A percentile compares a stretch with the other conserved stretches of the same genome.
phyloP scores from a whole-genome alignment of 2,113 vertebrate genomes.

The Struthidea cinerea region DNA sequence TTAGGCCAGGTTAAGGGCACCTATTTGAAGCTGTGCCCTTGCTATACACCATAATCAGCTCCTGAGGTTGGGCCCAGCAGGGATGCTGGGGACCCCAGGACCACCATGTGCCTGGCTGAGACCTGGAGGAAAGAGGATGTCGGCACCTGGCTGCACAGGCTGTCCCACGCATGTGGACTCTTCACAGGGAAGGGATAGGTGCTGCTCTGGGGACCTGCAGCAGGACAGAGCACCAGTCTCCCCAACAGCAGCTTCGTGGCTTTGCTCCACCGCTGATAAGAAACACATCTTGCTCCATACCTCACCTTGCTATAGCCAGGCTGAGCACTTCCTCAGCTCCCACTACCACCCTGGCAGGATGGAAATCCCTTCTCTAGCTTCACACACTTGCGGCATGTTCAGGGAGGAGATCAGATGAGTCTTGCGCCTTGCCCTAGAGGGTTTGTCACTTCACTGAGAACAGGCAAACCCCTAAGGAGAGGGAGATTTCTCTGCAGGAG shows the following conservation, averaged over 20 bases:
- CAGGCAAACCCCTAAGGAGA: not conserved
- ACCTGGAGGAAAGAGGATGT: not conserved
- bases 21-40: not conserved
- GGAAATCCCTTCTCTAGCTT: not conserved
- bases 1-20: not conserved
- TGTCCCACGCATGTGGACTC: not conserved
- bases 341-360: not conserved
- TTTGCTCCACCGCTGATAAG: not conserved
- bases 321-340: not conserved
- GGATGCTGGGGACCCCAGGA: not conserved
- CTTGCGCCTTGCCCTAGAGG: not conserved
- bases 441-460: not conserved
- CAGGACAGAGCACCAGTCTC: rapidly evolving
- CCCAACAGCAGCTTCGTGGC: rapidly evolving
- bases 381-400: rapidly evolving
- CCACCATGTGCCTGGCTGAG: rapidly evolving
- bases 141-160: not conserved
- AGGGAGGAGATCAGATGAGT: not conserved
- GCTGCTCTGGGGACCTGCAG: not conserved
- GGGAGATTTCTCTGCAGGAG: not conserved
- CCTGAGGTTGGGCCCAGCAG: not conserved
- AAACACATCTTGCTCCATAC: not conserved
- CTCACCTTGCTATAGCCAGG: not conserved
- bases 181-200: rapidly evolving
- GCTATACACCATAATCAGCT: not conserved